These are phyloP conservation scores for Irena cyanogastra DNA, from an alignment of 2,113 vertebrate genomes.

Conservation along the genomic window DNA sequence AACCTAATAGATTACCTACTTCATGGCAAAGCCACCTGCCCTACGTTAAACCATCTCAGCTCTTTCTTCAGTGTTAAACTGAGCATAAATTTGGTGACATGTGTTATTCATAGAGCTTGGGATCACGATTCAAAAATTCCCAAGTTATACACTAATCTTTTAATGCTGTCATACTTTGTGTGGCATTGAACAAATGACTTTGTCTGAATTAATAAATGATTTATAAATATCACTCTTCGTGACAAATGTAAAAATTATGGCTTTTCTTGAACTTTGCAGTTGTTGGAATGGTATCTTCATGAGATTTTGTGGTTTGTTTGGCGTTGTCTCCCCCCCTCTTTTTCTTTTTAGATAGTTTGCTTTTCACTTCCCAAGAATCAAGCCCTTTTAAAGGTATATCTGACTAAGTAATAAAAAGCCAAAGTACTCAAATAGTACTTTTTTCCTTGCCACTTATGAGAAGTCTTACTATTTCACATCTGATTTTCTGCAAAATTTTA, in stretches of 20 bases:
- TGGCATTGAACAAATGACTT: not conserved
- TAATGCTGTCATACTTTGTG: not conserved
- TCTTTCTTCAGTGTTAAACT: not conserved
- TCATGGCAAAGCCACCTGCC: not conserved
- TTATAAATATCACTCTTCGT: not conserved
- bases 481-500: not conserved
- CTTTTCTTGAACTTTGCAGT: not conserved
- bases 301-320: not conserved
- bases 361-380: not conserved
- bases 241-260: not conserved
- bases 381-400: not conserved
- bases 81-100: not conserved
- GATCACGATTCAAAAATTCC: not conserved
- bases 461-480: not conserved
- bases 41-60: not conserved
- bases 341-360: not conserved
- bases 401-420: not conserved
- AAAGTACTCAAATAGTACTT: not conserved
- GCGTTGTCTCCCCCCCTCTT: accelerated
- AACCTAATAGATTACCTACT: not conserved
- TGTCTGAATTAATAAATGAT: not conserved
- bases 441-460: not conserved
- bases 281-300: not conserved
- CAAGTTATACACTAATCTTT: not conserved
- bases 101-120: not conserved